Evolutionary conservation across 2,888 invertebrate species (phyloP).

Genomic region (Lasiommata megera): DNA sequence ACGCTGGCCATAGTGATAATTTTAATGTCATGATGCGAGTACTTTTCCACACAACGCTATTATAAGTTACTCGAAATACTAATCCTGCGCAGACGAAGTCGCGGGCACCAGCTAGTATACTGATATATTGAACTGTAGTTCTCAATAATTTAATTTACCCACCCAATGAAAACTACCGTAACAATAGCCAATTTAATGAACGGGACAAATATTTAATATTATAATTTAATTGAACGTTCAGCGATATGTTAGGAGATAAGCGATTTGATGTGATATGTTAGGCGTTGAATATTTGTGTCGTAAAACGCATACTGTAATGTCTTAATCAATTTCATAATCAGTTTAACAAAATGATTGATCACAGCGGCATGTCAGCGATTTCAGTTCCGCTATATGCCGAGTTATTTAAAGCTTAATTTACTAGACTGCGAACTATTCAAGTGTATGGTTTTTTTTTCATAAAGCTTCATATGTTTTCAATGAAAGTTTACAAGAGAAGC

Average conservation of each 20-base stretch:
- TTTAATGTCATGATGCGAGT: too few species aligned
- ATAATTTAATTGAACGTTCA: neutral
- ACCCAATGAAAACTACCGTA: too few species aligned
- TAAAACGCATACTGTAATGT: slow-evolving; percentile 14
- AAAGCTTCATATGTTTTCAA: slow-evolving; percentile 17
- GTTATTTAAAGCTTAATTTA: neutral
- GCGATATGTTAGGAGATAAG: slow-evolving; percentile 1
- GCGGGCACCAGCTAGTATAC: too few species aligned
- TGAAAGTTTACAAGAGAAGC: neutral
- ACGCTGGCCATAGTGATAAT: too few species aligned
- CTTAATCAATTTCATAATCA: slow-evolving; percentile 13
- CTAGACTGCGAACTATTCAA: too few species aligned
- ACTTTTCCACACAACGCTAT: too few species aligned
- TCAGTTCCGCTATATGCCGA: slow-evolving; percentile 6
- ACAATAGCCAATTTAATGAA: neutral
- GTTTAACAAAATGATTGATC: slow-evolving; percentile 12
- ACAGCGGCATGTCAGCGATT: slow-evolving; percentile 10
- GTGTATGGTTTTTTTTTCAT: too few species aligned
- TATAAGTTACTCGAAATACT: too few species aligned
- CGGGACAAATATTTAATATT: neutral
- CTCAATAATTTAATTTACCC: too few species aligned
- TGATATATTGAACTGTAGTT: too few species aligned
- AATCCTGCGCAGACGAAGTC: too few species aligned
- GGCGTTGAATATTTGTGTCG: slow-evolving; percentile 13
- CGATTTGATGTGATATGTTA: slow-evolving; percentile 4